Evolutionary conservation across 2,888 invertebrate genomes (phyloP), one percentile per base, ranked within the genome.

Genomic region (Volucella bombylans): DNA sequence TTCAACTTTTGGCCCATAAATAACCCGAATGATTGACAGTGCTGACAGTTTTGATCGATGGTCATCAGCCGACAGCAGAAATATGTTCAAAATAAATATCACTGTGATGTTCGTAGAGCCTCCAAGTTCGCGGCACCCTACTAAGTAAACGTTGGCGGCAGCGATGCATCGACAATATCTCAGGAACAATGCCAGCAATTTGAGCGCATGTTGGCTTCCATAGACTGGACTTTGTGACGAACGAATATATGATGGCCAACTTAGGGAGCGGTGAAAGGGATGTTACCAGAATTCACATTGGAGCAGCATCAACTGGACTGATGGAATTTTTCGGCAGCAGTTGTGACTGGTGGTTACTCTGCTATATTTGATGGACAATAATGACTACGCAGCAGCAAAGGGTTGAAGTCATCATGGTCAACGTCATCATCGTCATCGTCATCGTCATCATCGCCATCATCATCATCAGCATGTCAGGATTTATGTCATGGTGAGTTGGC

Each of bases 21-120:
- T 90, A 89, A 90, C 86, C 88, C 76, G 88, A 88, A 89, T 89
- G 90, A 90, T 90, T 90, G 90, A 89, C 90, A 90, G 89, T 88
- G 90, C 89, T 89, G 90, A 90, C 90, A 89, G 89, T 89, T 89
- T 89, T 90, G 90, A 90, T 90, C 88, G 90, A 90, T 89, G 89
- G 89, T 88, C 89, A 89, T 89, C 90, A 89, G 88, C 86, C 79
- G 74, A 83, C 74, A 65, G 83, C 80, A 83, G 69, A 83, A 83
- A 83, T 83, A 80, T 83, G 83, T 79, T 80, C 74, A 67, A 83
- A 83, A 79, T 83, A 83, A 83, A 83, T 80, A 80, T 83, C 83
- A 61, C 47, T 74, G 83, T 80, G 74, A 80, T 79, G 83, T 79
- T 83, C 57, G 65, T 73, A 54, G 65, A 65, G 82, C 78, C 54